Evolutionary conservation across 2,113 vertebrate species (phyloP), one percentile per base, ranked within the genome.

Genomic region (Holacanthus passer): DNA sequence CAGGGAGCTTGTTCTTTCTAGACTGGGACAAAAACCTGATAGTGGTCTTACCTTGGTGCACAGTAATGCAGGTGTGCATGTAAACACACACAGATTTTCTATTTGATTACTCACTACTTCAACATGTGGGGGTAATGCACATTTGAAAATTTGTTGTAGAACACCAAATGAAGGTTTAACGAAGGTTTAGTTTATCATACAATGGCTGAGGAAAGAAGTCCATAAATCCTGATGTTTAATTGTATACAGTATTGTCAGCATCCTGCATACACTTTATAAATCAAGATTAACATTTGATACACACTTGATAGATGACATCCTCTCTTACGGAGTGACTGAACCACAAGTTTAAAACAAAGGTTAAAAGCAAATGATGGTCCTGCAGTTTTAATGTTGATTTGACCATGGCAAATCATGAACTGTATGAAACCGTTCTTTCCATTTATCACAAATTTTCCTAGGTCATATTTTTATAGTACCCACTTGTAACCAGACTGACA

Each of bases 401-500:
- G 41, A 75, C 39, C 32, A 59, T 37, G 2, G 45, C 22, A 58
- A 58, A 64, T 70, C n/a, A 67, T 39, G 6, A 52, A 37, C 8
- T 50, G 35, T 31, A 32, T 10, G 4, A 22, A 62, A 64, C 2
- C 0, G 7, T 82, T 56, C 59, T 24, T 8, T 7, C 56, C 17
- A 50, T 27, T 60, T 37, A 47, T 39, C 20, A 16, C 50, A n/a
- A 39, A 35, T 77, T 35, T 45, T 3, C 31, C 71, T 35, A n/a
- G 32, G 35, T 64, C 24, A 29, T 22, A 65, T 56, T 1, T 4
- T 52, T 52, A 31, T 58, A 22, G 37, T 70, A 13, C n/a, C 72
- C 72, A 64, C 62, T 63, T 76, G 39, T 73, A 70, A 77, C 48
- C 50, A 72, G 72, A 71, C 47, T 79, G 31, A 82, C 75, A 85